Evolutionary conservation across 2,113 vertebrate genomes (phyloP).

Genomic region (Ariopsis seemanni): DNA sequence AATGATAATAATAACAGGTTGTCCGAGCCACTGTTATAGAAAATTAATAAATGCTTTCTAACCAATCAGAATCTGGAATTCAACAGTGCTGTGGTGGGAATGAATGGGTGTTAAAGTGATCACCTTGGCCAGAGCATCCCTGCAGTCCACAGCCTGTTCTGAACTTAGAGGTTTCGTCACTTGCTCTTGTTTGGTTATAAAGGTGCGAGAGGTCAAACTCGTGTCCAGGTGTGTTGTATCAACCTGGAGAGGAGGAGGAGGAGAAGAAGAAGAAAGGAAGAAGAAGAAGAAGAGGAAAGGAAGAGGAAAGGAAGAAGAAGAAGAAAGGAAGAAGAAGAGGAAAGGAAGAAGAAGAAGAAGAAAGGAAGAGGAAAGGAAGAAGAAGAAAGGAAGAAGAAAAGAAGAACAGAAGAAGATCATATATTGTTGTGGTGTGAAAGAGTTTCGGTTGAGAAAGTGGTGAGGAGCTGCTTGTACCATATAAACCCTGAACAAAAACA

Average conservation of each 20-base stretch:
- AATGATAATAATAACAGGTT: neutral
- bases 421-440: neutral
- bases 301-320: too few relatives aligned
- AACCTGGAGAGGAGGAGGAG: slow-evolving; percentile 71
- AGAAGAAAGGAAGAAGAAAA: too few relatives aligned
- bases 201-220: slow-evolving; percentile 83
- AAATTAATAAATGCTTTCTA: neutral
- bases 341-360: too few relatives aligned
- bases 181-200: slow-evolving; percentile 81
- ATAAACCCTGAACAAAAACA: neutral
- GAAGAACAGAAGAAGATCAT: too few relatives aligned
- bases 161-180: slow-evolving; percentile 82
- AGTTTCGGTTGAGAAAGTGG: neutral
- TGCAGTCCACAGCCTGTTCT: slow-evolving; percentile 80
- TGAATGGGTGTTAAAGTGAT: neutral
- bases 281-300: too few relatives aligned
- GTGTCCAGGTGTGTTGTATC: slow-evolving; percentile 68
- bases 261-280: too few relatives aligned
- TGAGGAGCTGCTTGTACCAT: neutral
- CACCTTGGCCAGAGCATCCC: slow-evolving; percentile 94
- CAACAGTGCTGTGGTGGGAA: neutral
- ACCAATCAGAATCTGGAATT: neutral
- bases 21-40: neutral
- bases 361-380: too few relatives aligned
- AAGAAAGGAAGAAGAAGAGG: too few relatives aligned